A percentile compares a stretch with the other conserved stretches of the same genome.
phyloP scores from a whole-genome alignment of 1,140 invertebrate species.

The Drosophila melanica region DNA sequence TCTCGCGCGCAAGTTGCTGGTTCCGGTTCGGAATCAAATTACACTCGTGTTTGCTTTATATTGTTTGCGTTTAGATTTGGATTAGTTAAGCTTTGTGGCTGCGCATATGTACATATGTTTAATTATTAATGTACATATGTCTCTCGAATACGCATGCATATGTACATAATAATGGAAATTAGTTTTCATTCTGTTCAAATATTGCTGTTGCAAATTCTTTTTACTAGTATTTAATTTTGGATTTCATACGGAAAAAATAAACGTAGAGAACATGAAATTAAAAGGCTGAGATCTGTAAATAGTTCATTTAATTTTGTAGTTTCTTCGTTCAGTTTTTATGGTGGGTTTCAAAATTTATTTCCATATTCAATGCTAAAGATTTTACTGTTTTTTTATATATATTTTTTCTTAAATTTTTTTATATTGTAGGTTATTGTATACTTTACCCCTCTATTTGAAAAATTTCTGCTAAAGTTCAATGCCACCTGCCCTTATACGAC shows the following conservation, averaged over 20 bases:
- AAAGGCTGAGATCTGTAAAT: slow-evolving; percentile 28
- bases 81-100: slow-evolving; percentile 27
- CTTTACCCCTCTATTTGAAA: slow-evolving; percentile 35
- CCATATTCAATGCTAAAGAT: slow-evolving; percentile 50
- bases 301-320: slow-evolving; percentile 14
- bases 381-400: slow-evolving; percentile 6
- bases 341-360: slow-evolving; percentile 72
- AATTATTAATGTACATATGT: slow-evolving; percentile 31
- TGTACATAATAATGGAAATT: slow-evolving; percentile 32
- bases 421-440: slow-evolving; percentile 35
- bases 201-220: slow-evolving; percentile 31
- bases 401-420: slow-evolving; percentile 14
- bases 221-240: slow-evolving; percentile 26
- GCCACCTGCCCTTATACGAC: slow-evolving; percentile 33
- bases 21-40: neutral
- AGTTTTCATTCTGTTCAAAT: slow-evolving; percentile 28
- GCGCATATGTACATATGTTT: slow-evolving; percentile 26
- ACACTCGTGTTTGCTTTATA: slow-evolving; percentile 1
- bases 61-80: slow-evolving; percentile 5
- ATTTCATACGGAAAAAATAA: slow-evolving; percentile 32
- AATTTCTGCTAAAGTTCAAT: slow-evolving; percentile 32
- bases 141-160: slow-evolving; percentile 13
- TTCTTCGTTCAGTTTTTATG: slow-evolving; percentile 44
- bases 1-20: slow-evolving; percentile 22
- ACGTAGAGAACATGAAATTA: slow-evolving; percentile 12